These are phyloP conservation scores for Raphicerus campestris DNA, from an alignment of 2,113 vertebrate genomes.

Conservation along the genomic window DNA sequence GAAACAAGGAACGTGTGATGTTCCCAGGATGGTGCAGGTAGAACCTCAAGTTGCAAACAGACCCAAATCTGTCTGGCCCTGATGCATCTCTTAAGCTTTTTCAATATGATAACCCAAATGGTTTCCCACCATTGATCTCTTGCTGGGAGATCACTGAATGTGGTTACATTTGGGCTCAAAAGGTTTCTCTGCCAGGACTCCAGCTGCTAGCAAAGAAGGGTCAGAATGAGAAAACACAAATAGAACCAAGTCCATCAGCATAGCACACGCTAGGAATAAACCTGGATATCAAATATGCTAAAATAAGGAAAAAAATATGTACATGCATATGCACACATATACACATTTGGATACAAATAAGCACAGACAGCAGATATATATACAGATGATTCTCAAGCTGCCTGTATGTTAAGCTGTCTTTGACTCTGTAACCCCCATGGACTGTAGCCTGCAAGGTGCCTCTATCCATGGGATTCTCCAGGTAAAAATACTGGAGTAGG, in stretches of 20 bases:
- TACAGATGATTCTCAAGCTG: not conserved
- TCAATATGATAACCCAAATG: not conserved
- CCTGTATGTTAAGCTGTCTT: not conserved
- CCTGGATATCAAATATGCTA: not conserved
- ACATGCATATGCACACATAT: fast-evolving
- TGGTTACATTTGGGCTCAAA: not conserved
- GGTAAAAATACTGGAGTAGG: not conserved
- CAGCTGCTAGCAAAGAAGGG: not conserved
- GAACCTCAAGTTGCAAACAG: not conserved
- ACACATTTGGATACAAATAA: not conserved
- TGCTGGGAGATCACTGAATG: fast-evolving
- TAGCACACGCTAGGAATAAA: not conserved
- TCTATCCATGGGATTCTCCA: not conserved
- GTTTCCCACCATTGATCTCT: not conserved
- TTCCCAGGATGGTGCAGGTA: not conserved
- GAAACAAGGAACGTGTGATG: fast-evolving
- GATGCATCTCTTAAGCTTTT: not conserved
- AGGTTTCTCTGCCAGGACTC: not conserved
- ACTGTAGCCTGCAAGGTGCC: not conserved
- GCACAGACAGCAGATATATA: not conserved
- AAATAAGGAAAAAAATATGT: not conserved
- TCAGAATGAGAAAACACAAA: not conserved
- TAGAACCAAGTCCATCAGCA: not conserved
- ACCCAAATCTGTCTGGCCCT: not conserved
- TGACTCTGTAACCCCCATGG: not conserved